Percentiles rank a stretch among this genome's conserved stretches.
phyloP scores from a whole-genome alignment of 1,140 invertebrate genomes.

The Lycorma delicatula region DNA sequence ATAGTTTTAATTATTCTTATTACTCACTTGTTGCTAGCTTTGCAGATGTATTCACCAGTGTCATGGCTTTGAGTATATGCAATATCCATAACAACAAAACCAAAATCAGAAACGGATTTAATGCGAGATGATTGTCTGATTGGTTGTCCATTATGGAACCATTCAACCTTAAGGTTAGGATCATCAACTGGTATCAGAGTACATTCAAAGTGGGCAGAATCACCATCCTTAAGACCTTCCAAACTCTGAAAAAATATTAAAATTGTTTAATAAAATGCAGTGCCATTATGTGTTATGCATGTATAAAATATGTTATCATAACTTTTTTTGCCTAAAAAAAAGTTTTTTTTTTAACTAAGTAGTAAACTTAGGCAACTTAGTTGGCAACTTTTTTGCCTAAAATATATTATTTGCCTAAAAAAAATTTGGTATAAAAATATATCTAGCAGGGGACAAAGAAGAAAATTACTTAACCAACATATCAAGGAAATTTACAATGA shows the following conservation, averaged over 20 bases:
- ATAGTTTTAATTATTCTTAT: slow-evolving; percentile 17
- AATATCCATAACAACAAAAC: slow-evolving; percentile 92
- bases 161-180: slow-evolving; percentile 89
- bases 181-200: slow-evolving; percentile 86
- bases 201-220: slow-evolving; percentile 88
- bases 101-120: slow-evolving; percentile 92
- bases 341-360: neutral
- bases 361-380: too few species aligned
- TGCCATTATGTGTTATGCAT: neutral
- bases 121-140: slow-evolving; percentile 82
- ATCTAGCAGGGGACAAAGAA: too few species aligned
- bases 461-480: too few species aligned
- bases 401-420: too few species aligned
- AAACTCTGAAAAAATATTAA: slow-evolving; percentile 49
- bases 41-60: slow-evolving; percentile 85
- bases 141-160: slow-evolving; percentile 88
- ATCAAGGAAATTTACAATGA: too few species aligned
- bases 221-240: slow-evolving; percentile 79
- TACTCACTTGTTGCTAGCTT: slow-evolving; percentile 67
- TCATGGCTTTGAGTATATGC: slow-evolving; percentile 90
- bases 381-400: too few species aligned
- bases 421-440: too few species aligned
- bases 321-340: neutral
- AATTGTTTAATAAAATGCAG: neutral
- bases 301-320: neutral